Percentiles rank a stretch among this genome's conserved stretches.
Conservation (phyloP, 2,888 invertebrate species). For the Micropterix aruncella region DNA sequence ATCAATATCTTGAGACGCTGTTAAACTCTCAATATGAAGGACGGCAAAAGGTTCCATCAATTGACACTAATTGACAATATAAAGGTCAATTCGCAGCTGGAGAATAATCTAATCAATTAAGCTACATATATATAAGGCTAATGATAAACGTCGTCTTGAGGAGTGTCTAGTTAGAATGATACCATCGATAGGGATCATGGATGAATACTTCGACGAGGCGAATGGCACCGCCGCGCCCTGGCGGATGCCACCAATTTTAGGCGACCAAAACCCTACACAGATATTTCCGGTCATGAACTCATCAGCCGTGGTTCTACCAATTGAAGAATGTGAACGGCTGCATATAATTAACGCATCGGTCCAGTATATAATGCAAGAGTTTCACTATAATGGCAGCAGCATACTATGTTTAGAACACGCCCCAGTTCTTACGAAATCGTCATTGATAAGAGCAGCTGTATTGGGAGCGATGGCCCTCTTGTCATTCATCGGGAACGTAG, state of each 20-base stretch:
- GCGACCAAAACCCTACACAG: neutral
- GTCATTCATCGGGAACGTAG: constrained; percentile 59
- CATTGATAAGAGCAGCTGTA: constrained; percentile 50
- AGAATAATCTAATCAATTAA: too few relatives aligned
- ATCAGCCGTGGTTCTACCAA: neutral
- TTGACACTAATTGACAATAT: too few relatives aligned
- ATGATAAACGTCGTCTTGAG: too few relatives aligned
- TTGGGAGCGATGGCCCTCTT: constrained; percentile 55
- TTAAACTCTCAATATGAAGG: too few relatives aligned
- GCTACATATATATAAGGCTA: too few relatives aligned
- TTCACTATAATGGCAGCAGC: constrained; percentile 23
- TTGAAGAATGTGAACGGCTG: neutral
- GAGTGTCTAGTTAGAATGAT: neutral
- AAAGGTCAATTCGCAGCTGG: too few relatives aligned
- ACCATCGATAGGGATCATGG: neutral
- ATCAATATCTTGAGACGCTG: too few relatives aligned
- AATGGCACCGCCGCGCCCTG: neutral
- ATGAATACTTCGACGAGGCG: neutral
- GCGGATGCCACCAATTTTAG: neutral
- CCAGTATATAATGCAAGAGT: constrained; percentile 8
- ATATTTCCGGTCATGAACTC: neutral
- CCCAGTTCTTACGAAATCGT: constrained; percentile 48
- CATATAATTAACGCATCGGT: neutral
- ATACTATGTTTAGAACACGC: constrained; percentile 46
- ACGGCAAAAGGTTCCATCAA: too few relatives aligned